Conservation (phyloP, 1,140 invertebrate genomes). For the Drosophila nigromelanica region DNA sequence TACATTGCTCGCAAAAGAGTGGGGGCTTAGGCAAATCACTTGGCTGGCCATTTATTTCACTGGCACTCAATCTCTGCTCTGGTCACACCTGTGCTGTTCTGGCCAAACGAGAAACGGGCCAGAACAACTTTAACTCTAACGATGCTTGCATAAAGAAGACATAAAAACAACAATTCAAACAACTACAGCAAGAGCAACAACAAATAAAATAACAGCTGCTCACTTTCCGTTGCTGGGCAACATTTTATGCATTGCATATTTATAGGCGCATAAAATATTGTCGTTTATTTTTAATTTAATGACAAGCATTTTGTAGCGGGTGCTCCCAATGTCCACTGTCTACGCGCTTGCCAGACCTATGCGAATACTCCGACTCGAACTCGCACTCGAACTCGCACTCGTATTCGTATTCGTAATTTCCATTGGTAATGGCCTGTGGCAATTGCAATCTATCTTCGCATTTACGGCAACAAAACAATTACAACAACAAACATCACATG, state of each 20-base stretch:
- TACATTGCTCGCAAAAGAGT: neutral
- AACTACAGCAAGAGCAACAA: constrained; percentile 17
- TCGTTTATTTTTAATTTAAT: constrained; percentile 83
- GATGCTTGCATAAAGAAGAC: constrained; percentile 59
- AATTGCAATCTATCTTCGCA: constrained; percentile 81
- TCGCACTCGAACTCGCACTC: neutral
- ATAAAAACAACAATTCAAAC: constrained; percentile 45
- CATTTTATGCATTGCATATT: constrained; percentile 70
- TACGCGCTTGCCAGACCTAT: neutral
- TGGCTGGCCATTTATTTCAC: constrained; percentile 27
- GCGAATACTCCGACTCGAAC: neutral
- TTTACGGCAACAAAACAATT: constrained; percentile 79
- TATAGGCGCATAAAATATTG: constrained; percentile 82
- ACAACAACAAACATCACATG: constrained; percentile 78
- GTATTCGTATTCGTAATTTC: constrained; percentile 45
- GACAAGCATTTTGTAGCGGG: constrained; percentile 69
- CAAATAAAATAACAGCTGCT: constrained; percentile 74
- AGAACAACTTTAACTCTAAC: constrained; percentile 13
- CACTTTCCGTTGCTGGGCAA: constrained; percentile 51
- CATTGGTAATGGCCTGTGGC: constrained; percentile 75
- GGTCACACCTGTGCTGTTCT: constrained; percentile 31
- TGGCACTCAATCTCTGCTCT: constrained; percentile 45
- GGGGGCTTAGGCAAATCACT: constrained; percentile 38
- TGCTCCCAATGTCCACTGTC: constrained; percentile 15
- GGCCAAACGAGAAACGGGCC: neutral